These are phyloP conservation scores for Dendrolimus punctatus DNA, from an alignment of 1,140 invertebrate species.

Conservation along the genomic window DNA sequence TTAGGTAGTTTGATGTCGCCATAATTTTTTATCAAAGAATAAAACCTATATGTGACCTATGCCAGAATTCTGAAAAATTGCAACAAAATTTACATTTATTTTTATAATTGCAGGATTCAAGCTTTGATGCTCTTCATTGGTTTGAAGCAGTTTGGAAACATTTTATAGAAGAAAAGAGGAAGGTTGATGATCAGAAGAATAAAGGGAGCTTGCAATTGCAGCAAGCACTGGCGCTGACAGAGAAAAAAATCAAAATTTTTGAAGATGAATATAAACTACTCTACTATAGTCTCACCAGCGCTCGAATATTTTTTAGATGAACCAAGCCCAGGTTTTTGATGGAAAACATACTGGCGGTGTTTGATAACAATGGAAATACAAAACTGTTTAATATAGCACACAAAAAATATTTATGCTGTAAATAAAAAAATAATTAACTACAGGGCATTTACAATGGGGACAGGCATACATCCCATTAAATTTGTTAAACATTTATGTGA, in stretches of 20 bases:
- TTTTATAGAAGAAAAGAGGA: conserved; percentile 74
- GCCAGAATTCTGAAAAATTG: too few species aligned
- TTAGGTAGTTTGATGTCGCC: too few species aligned
- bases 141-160: conserved; percentile 92
- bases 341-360: background rate
- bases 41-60: too few species aligned
- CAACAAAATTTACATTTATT: too few species aligned
- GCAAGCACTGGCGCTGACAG: conserved; percentile 93
- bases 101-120: conserved; percentile 63
- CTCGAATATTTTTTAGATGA: conserved; percentile 92
- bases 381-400: too few species aligned
- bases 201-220: conserved; percentile 79
- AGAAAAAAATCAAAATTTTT: conserved; percentile 87
- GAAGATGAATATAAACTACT: conserved; percentile 93
- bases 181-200: conserved; percentile 69
- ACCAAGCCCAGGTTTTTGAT: background rate
- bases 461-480: too few species aligned
- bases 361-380: too few species aligned
- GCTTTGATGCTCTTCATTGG: conserved; percentile 97
- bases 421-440: too few species aligned
- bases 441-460: too few species aligned
- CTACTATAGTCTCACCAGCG: conserved; percentile 93
- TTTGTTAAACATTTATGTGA: too few species aligned
- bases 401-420: too few species aligned
- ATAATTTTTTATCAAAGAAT: too few species aligned